phyloP scores from a whole-genome alignment of 2,888 invertebrate genomes.

The Hydrotaea cyrtoneurina region DNA sequence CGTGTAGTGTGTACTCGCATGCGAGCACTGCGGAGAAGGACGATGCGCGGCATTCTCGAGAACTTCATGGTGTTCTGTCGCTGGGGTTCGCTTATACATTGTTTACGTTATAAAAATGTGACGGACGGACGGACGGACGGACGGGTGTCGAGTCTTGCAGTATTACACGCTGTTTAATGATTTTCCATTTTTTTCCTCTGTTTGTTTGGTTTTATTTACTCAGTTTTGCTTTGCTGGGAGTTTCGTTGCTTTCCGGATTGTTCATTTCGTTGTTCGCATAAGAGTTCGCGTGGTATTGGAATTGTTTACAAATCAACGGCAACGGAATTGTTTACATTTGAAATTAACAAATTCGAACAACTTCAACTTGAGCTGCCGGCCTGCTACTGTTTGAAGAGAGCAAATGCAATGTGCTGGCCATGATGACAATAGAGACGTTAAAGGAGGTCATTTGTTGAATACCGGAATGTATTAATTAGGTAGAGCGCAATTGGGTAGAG shows the following conservation, averaged over 20 bases:
- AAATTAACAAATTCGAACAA: constrained; percentile 40
- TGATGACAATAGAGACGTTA: no score
- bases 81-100: background rate
- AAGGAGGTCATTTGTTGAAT: no score
- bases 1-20: background rate
- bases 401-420: no score
- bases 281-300: constrained; percentile 33
- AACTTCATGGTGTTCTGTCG: constrained; percentile 42
- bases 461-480: no score
- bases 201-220: constrained; percentile 7
- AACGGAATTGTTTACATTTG: constrained; percentile 52
- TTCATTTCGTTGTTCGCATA: constrained; percentile 9
- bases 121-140: background rate
- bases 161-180: background rate
- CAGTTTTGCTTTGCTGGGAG: background rate
- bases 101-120: constrained; percentile 6
- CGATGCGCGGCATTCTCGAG: constrained; percentile 5
- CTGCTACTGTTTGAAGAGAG: constrained; percentile 5
- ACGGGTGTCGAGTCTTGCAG: background rate
- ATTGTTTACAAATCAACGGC: constrained; percentile 41
- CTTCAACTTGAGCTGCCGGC: background rate
- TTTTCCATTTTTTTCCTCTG: background rate
- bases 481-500: no score
- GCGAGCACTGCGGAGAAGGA: background rate
- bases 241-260: background rate